Evolutionary conservation across 2,888 invertebrate genomes (phyloP), one percentile per base, ranked within the genome.

Genomic region (Dusona sp.): DNA sequence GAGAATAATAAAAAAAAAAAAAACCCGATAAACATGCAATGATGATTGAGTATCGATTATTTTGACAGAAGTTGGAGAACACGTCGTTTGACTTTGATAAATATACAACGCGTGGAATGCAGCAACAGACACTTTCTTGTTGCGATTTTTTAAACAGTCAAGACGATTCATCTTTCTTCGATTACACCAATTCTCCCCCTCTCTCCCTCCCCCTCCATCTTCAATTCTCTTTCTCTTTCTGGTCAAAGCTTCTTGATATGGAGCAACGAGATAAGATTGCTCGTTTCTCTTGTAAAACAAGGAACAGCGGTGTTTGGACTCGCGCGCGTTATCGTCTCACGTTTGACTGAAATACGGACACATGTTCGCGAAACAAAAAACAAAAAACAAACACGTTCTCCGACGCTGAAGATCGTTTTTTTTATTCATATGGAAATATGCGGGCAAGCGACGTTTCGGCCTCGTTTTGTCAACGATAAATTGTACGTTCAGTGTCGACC

Each of bases 81-180:
- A 78, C 72, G 48, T 48, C 33, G 29, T 19, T 75, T 25, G 25
- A 19, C 68, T 84, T 75, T 67, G 38, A 36, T 79, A 67, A 80
- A 65, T 65, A 51, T 84, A 3, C 36, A 36, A 36, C 19, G 57
- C 45, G 48, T 45, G 61, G 73, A 77, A 85, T 70, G 85, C 73
- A 36, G 68, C 74, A 74, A 87, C 85, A 87, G 85, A 80, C 79
- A 81, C 67, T 85, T 83, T 81, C 84, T 85, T 88, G 88, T 87
- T 84, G 78, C 74, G 61, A 79, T 64, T 73, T 82, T 70, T 67
- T 54, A 38, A 83, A 88, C 88, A 88, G 85, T 82, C 74, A 67
- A 79, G 65, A 73, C 88, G 87, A 88, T 88, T 88, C 88, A 88
- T 87, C 81, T 64, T 84, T 81, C 68, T 75, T 65, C 54, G 79